A percentile compares a stretch with the other conserved stretches of the same genome.
These are phyloP conservation scores for Procavia capensis DNA, from an alignment of 2,113 vertebrate genomes.

Conservation along the genomic window DNA sequence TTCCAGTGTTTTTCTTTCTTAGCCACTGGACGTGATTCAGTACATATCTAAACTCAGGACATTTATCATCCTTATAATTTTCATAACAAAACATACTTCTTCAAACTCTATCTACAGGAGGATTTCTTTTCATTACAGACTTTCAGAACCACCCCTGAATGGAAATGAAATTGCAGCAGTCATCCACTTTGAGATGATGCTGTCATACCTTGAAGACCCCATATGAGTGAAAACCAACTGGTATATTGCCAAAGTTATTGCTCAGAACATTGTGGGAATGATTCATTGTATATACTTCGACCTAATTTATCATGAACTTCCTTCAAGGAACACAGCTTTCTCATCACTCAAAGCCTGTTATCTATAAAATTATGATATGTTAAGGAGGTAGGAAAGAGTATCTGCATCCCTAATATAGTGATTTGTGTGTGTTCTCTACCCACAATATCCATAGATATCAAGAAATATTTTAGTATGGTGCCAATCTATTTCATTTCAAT, in stretches of 20 bases:
- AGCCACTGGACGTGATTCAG: neutral
- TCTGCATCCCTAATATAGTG: neutral
- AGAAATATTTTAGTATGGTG: neutral
- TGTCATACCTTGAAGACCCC: neutral
- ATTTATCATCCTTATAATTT: neutral
- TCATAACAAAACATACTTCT: neutral
- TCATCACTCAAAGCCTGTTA: neutral
- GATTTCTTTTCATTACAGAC: neutral
- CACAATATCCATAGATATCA: neutral
- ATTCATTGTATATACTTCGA: neutral
- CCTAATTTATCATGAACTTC: neutral
- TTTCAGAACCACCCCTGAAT: neutral
- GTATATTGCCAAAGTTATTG: neutral
- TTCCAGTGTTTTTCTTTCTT: neutral
- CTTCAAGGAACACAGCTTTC: neutral
- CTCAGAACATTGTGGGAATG: neutral
- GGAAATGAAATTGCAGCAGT: neutral
- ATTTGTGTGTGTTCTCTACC: neutral
- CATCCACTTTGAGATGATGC: neutral
- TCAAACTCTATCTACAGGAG: neutral
- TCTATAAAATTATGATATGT: neutral
- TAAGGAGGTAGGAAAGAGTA: neutral
- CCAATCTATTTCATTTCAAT: neutral
- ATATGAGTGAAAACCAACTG: neutral
- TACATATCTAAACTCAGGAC: slow-evolving; percentile 77